Evolutionary conservation across 1,140 invertebrate genomes (phyloP), one percentile per base, ranked within the genome.

Genomic region (Megathymus violae): DNA sequence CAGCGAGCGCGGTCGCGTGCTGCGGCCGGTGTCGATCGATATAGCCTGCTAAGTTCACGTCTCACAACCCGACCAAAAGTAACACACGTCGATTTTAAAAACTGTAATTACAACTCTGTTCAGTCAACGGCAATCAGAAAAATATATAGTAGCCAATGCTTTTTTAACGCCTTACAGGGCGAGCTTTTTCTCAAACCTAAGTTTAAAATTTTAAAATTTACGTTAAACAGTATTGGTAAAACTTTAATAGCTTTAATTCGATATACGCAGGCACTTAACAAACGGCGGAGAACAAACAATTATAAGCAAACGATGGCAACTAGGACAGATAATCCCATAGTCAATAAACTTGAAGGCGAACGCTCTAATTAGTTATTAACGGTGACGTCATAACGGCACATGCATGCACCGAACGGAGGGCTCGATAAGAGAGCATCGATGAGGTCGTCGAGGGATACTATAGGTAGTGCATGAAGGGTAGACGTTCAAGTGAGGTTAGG

Each of bases 1-100:
- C 87, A 86, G 71, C 77, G 78, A 71, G 62, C 75, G 69, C 79
- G 79, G 77, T 89, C 79, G 85, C 87, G 87, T 89, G 86, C 75
- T 79, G 76, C 71, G 71, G 65, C 74, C 76, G 74, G 56, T 74
- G 68, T 62, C 76, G 87, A 88, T 89, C 87, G 84, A 89, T 89
- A 89, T 78, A 67, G 71, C 71, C 82, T 77, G 78, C 83, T 78
- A 83, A 82, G 70, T 82, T 87, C 82, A 75, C 82, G 80, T 78
- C 76, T 82, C 69, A 71, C 71, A 62, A 75, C 74, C 62, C 17
- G 11, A 25, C 10, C 34, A 54, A 52, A 56, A 62, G 16, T 34
- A 71, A 52, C 52, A 52, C 47, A 63, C 38, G 17, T 36, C 22
- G 13, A 46, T 54, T 60, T 54, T 48, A 50, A 48, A 58, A 48